phyloP scores from a whole-genome alignment of 2,888 invertebrate species.

The Ganaspis brasiliensis region DNA sequence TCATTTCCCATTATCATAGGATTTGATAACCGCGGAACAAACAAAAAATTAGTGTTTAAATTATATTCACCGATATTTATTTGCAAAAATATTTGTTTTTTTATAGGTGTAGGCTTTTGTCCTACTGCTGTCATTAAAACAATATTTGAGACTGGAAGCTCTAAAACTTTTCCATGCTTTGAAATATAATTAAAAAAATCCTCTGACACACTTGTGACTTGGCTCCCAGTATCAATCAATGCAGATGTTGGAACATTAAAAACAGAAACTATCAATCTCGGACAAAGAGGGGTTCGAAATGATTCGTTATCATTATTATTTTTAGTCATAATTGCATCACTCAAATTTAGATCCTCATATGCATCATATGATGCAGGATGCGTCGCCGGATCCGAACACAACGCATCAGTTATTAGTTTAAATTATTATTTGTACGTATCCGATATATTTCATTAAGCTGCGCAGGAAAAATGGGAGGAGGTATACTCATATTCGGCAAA shows the following conservation, averaged over 20 bases:
- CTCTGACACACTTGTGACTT: conserved; percentile 57
- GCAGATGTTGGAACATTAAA: conserved; percentile 44
- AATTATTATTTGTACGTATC: background rate
- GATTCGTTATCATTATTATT: conserved; percentile 23
- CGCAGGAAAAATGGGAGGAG: background rate
- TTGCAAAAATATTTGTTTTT: conserved; percentile 50
- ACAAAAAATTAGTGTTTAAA: conserved; percentile 31
- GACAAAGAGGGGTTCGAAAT: conserved; percentile 40
- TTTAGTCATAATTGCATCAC: background rate
- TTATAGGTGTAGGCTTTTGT: conserved; percentile 48
- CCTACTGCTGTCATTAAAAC: conserved; percentile 51
- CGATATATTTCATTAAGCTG: background rate
- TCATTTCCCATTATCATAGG: conserved; percentile 52
- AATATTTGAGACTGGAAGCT: conserved; percentile 53
- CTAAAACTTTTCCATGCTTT: conserved; percentile 37
- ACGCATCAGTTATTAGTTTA: conserved; percentile 7
- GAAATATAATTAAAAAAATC: conserved; percentile 47
- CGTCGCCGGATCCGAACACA: background rate
- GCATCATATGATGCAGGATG: background rate
- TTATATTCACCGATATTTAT: conserved; percentile 35
- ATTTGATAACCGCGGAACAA: conserved; percentile 44
- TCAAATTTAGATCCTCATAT: background rate
- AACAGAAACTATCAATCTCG: conserved; percentile 45
- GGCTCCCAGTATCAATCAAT: conserved; percentile 57
- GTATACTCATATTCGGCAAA: background rate